These are phyloP conservation scores for Indicator indicator DNA, from an alignment of 2,113 vertebrate species.

Conservation along the genomic window DNA sequence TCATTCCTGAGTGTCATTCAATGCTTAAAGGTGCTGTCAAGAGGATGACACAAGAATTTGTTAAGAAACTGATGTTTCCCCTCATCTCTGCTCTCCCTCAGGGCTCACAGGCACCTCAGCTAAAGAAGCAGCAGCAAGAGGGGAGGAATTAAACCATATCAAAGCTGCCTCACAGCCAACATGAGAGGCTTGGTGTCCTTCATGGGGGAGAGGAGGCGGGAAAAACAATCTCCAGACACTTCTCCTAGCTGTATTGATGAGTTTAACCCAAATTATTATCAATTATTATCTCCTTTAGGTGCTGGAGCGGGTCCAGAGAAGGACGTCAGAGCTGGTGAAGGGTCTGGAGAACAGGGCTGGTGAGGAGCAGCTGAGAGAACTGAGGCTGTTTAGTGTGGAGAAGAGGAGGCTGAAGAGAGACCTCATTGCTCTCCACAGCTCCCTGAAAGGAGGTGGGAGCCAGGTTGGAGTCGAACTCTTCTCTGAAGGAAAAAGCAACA, in stretches of 20 bases:
- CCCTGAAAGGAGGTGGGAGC: too few species aligned
- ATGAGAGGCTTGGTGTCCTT: neutral
- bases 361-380: too few species aligned
- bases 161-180: neutral
- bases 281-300: too few species aligned
- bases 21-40: neutral
- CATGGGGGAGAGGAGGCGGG: fast-evolving
- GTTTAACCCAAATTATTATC: neutral
- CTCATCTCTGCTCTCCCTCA: neutral
- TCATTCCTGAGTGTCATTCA: slow-evolving; percentile 36
- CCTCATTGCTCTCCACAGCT: too few species aligned
- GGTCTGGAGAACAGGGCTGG: too few species aligned
- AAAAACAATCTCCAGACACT: neutral
- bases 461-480: too few species aligned
- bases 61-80: slow-evolving; percentile 39
- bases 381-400: too few species aligned
- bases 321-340: too few species aligned
- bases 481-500: too few species aligned
- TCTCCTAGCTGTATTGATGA: neutral
- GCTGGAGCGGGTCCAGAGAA: too few species aligned
- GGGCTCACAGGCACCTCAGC: neutral
- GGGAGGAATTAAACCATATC: neutral
- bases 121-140: neutral
- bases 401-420: too few species aligned
- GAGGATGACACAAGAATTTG: slow-evolving; percentile 57